phyloP scores from a whole-genome alignment of 2,113 vertebrate species.

The Trichomycterus rosablanca region DNA sequence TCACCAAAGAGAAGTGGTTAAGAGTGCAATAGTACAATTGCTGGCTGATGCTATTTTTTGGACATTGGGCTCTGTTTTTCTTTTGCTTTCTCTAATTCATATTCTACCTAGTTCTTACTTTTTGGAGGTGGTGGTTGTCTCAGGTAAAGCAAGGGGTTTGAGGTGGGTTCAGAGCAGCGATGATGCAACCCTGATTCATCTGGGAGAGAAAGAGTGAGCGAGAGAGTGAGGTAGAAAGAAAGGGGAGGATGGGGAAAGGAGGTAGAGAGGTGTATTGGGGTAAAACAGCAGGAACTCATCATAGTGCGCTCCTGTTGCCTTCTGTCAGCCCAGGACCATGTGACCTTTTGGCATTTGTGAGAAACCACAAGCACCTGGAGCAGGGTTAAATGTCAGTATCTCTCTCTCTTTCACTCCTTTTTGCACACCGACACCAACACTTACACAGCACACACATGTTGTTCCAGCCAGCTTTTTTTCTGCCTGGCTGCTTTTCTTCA shows the following conservation, averaged over 20 bases:
- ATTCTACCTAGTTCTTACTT: neutral
- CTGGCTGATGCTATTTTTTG: too few species aligned
- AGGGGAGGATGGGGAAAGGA: slow-evolving; percentile 23
- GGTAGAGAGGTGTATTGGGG: slow-evolving; percentile 8
- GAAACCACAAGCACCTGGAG: slow-evolving; percentile 87
- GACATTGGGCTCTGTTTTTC: too few species aligned
- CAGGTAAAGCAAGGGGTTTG: slow-evolving; percentile 38
- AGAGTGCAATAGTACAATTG: too few species aligned
- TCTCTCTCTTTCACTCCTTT: slow-evolving; percentile 55
- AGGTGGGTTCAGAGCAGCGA: slow-evolving; percentile 34
- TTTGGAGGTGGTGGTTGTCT: slow-evolving; percentile 24
- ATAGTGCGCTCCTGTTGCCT: slow-evolving; percentile 52
- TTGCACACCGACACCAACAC: slow-evolving; percentile 50
- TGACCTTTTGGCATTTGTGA: slow-evolving; percentile 80
- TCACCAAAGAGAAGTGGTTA: too few species aligned
- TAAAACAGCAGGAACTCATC: slow-evolving; percentile 35
- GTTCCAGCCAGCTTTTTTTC: slow-evolving; percentile 42
- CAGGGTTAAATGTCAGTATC: slow-evolving; percentile 82
- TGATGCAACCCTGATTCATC: slow-evolving; percentile 51
- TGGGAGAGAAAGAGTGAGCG: slow-evolving; percentile 29
- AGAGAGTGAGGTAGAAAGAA: too few species aligned
- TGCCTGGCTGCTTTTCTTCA: slow-evolving; percentile 47
- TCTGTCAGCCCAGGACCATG: slow-evolving; percentile 69
- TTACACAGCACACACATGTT: slow-evolving; percentile 19
- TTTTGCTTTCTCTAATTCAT: neutral